Base-by-base conservation (phyloP, 2,888 invertebrate species). In the Spodoptera picta region DNA sequence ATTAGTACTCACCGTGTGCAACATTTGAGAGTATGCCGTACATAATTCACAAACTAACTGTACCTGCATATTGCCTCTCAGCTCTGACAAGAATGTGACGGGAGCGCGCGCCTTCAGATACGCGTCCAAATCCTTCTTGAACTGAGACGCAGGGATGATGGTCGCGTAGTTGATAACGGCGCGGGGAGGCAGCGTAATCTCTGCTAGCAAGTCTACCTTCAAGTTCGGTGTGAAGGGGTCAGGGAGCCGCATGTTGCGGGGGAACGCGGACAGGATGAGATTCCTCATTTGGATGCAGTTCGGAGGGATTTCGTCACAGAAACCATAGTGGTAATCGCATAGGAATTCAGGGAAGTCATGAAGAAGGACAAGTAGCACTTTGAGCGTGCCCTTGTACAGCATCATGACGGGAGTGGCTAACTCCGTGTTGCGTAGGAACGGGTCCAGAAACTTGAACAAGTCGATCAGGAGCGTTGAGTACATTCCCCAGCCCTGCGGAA, bases 321-420 rank as follows among this genome's bases (percentile, higher is more conserved):
- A 99, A 49, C 98, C 98, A 90, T 99, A 99, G 90, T 99, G 99
- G 91, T 99, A 99, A 89, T 99, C 99, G 91, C 99, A 99, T 55
- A 99, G 95, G 90, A 99, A 99, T 93, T 99, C 99, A 0, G 99
- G 99, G 90, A 99, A 99, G 90, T 99, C 99, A 88, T 99, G 99
- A 11, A 99, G 95, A 41, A 99, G 94, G 0, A 99, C 99, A 45
- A 99, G 95, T 55, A 99, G 95, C 9, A 99, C 98, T 71, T 99
- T 96, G 50, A 99, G 94, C 0, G 99, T 99, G 79, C 99, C 99
- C 93, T 99, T 99, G 95, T 99, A 99, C 27, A 99, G 95, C 82
- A 97, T 95, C 84, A 98, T 98, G 5, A 99, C 98, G 0, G 99
- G 98, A 80, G 98, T 97, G 4, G 98, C 98, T 36, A 99, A 95